phyloP scores from a whole-genome alignment of 2,113 vertebrate genomes.

The Macquaria ambigua region DNA sequence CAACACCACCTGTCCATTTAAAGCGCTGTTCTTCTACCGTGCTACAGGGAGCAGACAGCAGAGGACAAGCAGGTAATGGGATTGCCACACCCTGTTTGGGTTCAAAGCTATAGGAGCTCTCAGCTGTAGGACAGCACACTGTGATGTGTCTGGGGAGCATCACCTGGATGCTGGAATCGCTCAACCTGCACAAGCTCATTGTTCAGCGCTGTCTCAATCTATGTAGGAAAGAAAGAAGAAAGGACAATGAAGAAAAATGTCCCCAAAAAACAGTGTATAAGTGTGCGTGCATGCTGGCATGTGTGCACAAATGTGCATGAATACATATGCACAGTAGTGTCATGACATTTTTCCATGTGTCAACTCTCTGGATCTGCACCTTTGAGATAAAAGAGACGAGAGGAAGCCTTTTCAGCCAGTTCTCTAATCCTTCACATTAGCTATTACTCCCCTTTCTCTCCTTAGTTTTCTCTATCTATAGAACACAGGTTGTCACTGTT shows the following conservation, averaged over 20 bases:
- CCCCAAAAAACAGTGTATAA: not conserved
- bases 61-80: conserved; percentile 77
- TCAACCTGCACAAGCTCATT: conserved; percentile 62
- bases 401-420: conserved; percentile 53
- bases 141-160: conserved; percentile 66
- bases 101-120: conserved; percentile 55
- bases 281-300: not conserved
- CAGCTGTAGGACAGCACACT: conserved; percentile 60
- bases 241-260: conserved; percentile 22
- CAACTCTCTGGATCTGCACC: conserved; percentile 60
- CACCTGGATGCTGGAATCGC: conserved; percentile 56
- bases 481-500: conserved; percentile 50
- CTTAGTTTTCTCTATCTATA: conserved; percentile 53
- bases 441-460: conserved; percentile 44
- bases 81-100: conserved; percentile 76
- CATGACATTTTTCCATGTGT: conserved; percentile 46
- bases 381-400: conserved; percentile 70
- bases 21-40: conserved; percentile 41
- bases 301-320: conserved; percentile 6
- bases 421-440: conserved; percentile 57
- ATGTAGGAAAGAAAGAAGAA: conserved; percentile 14
- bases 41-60: conserved; percentile 65
- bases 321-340: conserved; percentile 21
- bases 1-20: conserved; percentile 67
- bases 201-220: conserved; percentile 49